phyloP scores from a whole-genome alignment of 2,113 vertebrate species.

The Podocnemis expansa region DNA sequence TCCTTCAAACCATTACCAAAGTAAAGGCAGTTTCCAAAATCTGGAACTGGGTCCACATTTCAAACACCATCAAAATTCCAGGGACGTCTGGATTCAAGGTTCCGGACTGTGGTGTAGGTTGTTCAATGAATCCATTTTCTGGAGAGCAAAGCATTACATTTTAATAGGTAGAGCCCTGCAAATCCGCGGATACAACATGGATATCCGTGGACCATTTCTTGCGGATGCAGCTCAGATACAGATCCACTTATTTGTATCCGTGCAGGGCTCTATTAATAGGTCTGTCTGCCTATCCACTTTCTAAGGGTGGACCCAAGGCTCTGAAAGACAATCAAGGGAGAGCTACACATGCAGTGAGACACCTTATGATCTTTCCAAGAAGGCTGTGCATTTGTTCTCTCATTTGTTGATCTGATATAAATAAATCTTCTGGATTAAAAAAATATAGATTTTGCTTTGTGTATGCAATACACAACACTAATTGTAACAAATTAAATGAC shows the following conservation, averaged over 20 bases:
- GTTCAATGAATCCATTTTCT: neutral
- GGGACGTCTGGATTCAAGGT: fast-evolving
- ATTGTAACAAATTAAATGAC: neutral
- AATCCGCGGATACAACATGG: no score
- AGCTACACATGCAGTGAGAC: fast-evolving
- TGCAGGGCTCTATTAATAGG: no score
- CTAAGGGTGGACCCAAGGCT: neutral
- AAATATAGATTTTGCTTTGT: neutral
- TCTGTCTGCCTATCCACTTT: neutral
- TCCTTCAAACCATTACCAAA: neutral
- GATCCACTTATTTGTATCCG: no score
- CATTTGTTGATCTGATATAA: neutral
- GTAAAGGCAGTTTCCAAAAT: neutral
- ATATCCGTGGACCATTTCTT: no score
- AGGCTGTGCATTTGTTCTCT: neutral
- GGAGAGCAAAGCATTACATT: neutral
- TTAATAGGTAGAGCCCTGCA: no score
- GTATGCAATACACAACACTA: neutral
- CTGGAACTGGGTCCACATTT: neutral
- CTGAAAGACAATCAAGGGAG: neutral
- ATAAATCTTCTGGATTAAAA: neutral
- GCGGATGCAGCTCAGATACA: no score
- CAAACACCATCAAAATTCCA: fast-evolving
- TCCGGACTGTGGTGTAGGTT: neutral
- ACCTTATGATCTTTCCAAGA: fast-evolving